Base-by-base conservation (phyloP, 2,888 invertebrate genomes). In the Rhopalosiphum nymphaeae region DNA sequence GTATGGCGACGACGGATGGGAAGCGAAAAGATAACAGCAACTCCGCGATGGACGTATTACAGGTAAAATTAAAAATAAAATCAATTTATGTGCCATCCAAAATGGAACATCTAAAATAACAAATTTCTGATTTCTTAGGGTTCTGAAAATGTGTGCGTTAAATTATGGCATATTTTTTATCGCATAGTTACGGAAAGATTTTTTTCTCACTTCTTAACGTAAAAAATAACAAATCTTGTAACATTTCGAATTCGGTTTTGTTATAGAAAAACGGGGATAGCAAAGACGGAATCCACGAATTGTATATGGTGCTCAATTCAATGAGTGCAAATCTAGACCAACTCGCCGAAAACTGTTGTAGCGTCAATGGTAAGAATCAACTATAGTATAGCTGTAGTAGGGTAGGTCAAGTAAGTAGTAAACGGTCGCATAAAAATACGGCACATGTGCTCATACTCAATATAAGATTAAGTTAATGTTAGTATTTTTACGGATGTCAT, bases 311-410 rank as follows among this genome's bases (percentile, higher is more conserved):
- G n/a, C 44, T 90, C 10, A 67, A 67, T 90, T 67, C 44, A 3
- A n/a, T 90, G 21, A 46, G 21, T 1, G 61, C 44, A 21, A 90
- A 90, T 90, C 67, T 90, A 16, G 46, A 90, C 21, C 89, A 90
- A 46, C 61, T 90, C 2, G 44, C 2, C 61, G 44, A 67, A n/a
- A 90, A 61, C n/a, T 90, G 89, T n/a, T n/a, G n/a, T 26, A 44
- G 16, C 13, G 21, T 90, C 21, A 7, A 90, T 46, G 61, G 89
- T 90, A 21, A 90, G 89, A 67, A 88, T 88, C 21, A 57, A 57
- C 26, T 26, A 57, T 26, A 26, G 7, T 26, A 26, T 26, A 57
- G 26, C 2, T 57, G 9, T 57, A 26, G 1, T 57, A 26, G 10
- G 9, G 26, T 9, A 5, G 26, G 57, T n/a, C n/a, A n/a, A n/a